Evolutionary conservation across 2,113 vertebrate species (phyloP).

Genomic region (Ranitomeya variabilis): DNA sequence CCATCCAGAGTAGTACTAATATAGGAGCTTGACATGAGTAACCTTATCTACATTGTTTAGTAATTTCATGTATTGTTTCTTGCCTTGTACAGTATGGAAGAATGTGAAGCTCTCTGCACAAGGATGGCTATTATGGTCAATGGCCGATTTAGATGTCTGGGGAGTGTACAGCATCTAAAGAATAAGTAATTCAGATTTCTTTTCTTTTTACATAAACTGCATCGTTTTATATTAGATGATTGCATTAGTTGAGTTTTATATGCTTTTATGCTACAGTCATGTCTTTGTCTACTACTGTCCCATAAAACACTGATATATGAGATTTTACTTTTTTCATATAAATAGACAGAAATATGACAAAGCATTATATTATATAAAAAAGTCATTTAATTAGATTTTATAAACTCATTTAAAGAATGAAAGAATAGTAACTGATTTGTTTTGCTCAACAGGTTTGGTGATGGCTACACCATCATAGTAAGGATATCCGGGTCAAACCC

Average conservation of each 20-base stretch:
- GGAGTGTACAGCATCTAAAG: slow-evolving; percentile 97
- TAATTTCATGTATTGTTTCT: neutral
- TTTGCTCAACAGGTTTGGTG: slow-evolving; percentile 84
- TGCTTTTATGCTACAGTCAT: too few species aligned
- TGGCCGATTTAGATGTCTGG: slow-evolving; percentile 91
- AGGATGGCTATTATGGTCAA: slow-evolving; percentile 99
- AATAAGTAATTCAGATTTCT: slow-evolving; percentile 79
- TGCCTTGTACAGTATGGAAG: slow-evolving; percentile 87
- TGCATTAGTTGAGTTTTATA: neutral
- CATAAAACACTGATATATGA: too few species aligned
- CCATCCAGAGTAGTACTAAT: neutral
- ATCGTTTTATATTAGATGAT: neutral
- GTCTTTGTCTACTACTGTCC: too few species aligned
- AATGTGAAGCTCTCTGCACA: slow-evolving; percentile 96
- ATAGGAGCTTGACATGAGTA: neutral
- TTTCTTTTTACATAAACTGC: neutral
- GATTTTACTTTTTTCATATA: too few species aligned
- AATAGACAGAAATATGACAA: too few species aligned
- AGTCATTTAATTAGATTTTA: neutral
- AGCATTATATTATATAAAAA: too few species aligned
- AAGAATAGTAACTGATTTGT: neutral
- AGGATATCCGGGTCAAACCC: slow-evolving; percentile 87
- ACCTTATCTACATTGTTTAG: neutral
- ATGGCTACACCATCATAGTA: slow-evolving; percentile 95
- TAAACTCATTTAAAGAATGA: neutral